phyloP scores from a whole-genome alignment of 1,140 invertebrate genomes.

The Drosophila melanogaster region Release_6_plus_ISO1_MT NT_033777.3:13535501-13536000 shows the following conservation, averaged over 20 bases:
- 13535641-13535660: constrained; percentile 7
- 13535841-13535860: constrained; percentile 53
- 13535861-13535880: constrained; percentile 58
- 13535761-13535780: constrained; percentile 30
- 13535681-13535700: constrained; percentile 28
- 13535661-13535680: constrained; percentile 34
- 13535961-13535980: not conserved
- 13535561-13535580: constrained; percentile 82
- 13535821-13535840: constrained; percentile 31
- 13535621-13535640: constrained; percentile 47
- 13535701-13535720: constrained; percentile 83
- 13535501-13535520: not conserved
- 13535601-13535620: constrained; percentile 79
- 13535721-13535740: constrained; percentile 83
- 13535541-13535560: constrained; percentile 68
- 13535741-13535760: constrained; percentile 83
- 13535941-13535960: constrained; percentile 51
- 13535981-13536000: not conserved
- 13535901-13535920: constrained; percentile 69
- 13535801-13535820: constrained; percentile 41
- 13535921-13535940: constrained; percentile 49
- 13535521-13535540: constrained; percentile 31
- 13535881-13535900: constrained; percentile 54
- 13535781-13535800: constrained; percentile 28
- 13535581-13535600: constrained; percentile 79